Evolutionary conservation across 2,113 vertebrate genomes (phyloP), one percentile per base, ranked within the genome.

Genomic region (Varanus komodoensis): DNA sequence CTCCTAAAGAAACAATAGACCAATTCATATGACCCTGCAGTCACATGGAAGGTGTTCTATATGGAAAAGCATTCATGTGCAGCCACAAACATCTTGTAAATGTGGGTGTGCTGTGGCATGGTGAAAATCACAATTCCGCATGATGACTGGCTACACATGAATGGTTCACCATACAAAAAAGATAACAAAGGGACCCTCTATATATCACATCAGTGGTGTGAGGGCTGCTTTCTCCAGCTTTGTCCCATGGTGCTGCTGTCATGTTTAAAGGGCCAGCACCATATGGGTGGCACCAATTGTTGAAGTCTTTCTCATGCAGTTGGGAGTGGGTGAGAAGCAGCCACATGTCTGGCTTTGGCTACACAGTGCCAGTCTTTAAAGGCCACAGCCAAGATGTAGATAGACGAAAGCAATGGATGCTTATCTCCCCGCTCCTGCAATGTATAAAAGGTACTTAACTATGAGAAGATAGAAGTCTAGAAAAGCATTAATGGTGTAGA

Each of bases 11-110:
- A 38, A 89, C 88, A 89, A 89, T 82, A 74, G 34, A 4, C 52
- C 80, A 44, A 44, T 89, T 89, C 79, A 82, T 82, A 71, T 74
- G 87, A 38, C 52, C 25, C 54, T 57, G 50, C 80, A 82, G 38
- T 89, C 87, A 82, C 87, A 89, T 64, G 79, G 50, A 17, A 27
- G 25, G 9, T 74, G 68, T 34, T 81, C 64, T 38, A 27, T 38
- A 61, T 44, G 68, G 25, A 29, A 54, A 82, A 82, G 19, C 80
- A 34, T 82, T 88, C n/a, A 73, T 82, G 79, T 73, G 23, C 79
- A 89, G 80, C 69, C 54, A 82, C 81, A 74, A 73, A 73, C 52
- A 82, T 64, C 69, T 89, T 89, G 52, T 61, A 75, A 80, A 84
- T 83, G 48, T 48, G 68, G 87, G 34, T 85, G 32, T 88, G 69